Evolutionary conservation across 2,888 invertebrate species (phyloP).

Genomic region (Scelioninae gen. 1): DNA sequence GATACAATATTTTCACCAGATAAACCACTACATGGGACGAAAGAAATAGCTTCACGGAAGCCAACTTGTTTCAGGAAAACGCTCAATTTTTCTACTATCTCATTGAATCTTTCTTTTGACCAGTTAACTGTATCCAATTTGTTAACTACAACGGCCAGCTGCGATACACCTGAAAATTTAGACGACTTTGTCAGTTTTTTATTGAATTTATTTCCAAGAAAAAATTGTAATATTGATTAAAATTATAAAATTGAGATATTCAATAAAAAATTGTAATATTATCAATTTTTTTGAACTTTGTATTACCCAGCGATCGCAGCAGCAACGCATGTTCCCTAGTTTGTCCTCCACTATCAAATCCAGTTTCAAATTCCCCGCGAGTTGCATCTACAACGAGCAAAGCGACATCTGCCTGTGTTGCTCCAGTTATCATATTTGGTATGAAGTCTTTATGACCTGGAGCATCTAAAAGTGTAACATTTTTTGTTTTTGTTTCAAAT

Average conservation of each 20-base stretch:
- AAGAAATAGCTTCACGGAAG: constrained; percentile 94
- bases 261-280: constrained; percentile 18
- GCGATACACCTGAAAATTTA: constrained; percentile 90
- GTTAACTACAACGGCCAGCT: constrained; percentile 97
- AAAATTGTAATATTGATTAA: too few species aligned
- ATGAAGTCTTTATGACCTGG: constrained; percentile 99
- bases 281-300: too few species aligned
- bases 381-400: constrained; percentile 98
- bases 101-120: constrained; percentile 95
- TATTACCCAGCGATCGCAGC: constrained; percentile 89
- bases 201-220: too few species aligned
- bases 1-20: constrained; percentile 95
- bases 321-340: constrained; percentile 98
- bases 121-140: constrained; percentile 98
- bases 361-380: constrained; percentile 99
- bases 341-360: constrained; percentile 99
- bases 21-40: constrained; percentile 98
- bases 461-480: constrained; percentile 95
- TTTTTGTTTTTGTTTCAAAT: constrained; percentile 94
- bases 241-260: too few species aligned
- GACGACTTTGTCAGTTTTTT: too few species aligned
- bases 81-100: constrained; percentile 93
- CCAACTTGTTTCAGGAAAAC: constrained; percentile 95
- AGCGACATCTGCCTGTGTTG: constrained; percentile 99
- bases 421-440: constrained; percentile 99